phyloP scores from a whole-genome alignment of 2,888 invertebrate genomes.

The Nysson spinosus region DNA sequence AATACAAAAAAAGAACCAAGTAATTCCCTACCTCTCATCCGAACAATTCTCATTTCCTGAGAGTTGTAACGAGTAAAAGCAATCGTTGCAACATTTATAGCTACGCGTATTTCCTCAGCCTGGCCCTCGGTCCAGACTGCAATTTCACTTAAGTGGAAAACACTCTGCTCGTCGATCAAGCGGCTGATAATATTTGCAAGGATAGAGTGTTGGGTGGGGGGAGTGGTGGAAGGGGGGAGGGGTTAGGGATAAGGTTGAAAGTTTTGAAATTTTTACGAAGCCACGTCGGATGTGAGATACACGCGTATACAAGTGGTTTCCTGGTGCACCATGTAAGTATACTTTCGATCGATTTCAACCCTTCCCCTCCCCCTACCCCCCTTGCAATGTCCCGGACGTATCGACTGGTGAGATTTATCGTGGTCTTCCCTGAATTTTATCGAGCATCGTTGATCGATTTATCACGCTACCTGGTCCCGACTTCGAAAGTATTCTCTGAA shows the following conservation, averaged over 20 bases:
- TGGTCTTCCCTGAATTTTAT: slow-evolving; percentile 11
- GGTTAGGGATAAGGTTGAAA: not conserved
- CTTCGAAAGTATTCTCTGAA: not conserved
- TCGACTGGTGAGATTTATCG: slow-evolving; percentile 26
- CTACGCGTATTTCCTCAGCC: slow-evolving; percentile 19
- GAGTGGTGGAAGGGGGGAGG: too few species aligned
- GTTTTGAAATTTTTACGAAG: slow-evolving; percentile 16
- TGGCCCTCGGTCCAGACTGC: slow-evolving; percentile 21
- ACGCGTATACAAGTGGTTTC: slow-evolving; percentile 1
- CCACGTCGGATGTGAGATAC: not conserved
- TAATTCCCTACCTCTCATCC: too few species aligned
- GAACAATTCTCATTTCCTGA: too few species aligned
- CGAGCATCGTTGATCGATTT: slow-evolving; percentile 22
- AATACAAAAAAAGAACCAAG: too few species aligned
- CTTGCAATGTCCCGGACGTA: not conserved
- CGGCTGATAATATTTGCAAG: slow-evolving; percentile 17
- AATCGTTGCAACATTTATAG: slow-evolving; percentile 5
- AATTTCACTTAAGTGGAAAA: slow-evolving; percentile 28
- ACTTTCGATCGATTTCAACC: slow-evolving; percentile 4
- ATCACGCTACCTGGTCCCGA: slow-evolving; percentile 1
- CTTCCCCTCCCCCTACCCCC: not conserved
- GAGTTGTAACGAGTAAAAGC: too few species aligned
- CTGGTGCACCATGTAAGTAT: not conserved
- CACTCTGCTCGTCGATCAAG: slow-evolving; percentile 21
- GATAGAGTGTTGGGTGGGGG: too few species aligned